phyloP scores from a whole-genome alignment of 2,888 invertebrate species.

The Heliconius cydno region DNA sequence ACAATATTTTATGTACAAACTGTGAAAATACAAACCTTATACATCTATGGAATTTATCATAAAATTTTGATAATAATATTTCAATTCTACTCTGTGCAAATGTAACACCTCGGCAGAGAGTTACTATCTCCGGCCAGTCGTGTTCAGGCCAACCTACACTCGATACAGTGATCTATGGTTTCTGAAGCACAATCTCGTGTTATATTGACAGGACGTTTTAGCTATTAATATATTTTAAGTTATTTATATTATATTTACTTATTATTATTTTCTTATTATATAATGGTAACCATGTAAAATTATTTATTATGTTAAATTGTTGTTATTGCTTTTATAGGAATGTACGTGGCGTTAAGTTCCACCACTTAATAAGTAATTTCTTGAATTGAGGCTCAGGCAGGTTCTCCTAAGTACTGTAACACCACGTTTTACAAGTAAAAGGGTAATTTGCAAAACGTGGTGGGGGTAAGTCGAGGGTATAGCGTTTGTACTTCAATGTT shows the following conservation, averaged over 20 bases:
- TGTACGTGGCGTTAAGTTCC: too few relatives aligned
- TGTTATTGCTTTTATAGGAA: too few relatives aligned
- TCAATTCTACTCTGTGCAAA: slow-evolving; percentile 38
- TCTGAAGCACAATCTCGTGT: slow-evolving; percentile 53
- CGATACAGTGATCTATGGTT: slow-evolving; percentile 78
- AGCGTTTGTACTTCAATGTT: too few relatives aligned
- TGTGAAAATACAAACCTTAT: background rate
- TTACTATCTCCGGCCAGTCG: slow-evolving; percentile 71
- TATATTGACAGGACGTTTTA: slow-evolving; percentile 49
- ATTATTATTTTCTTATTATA: too few relatives aligned
- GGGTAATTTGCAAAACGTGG: too few relatives aligned
- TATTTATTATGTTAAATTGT: background rate
- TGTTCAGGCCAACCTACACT: slow-evolving; percentile 78
- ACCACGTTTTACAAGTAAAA: too few relatives aligned
- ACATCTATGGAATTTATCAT: background rate
- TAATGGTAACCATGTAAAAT: too few relatives aligned
- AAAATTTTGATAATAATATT: background rate
- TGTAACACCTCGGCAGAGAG: slow-evolving; percentile 59
- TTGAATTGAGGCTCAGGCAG: too few relatives aligned
- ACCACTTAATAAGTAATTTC: too few relatives aligned
- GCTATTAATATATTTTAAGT: slow-evolving; percentile 37
- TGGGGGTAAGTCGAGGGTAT: background rate
- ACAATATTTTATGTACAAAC: too few relatives aligned
- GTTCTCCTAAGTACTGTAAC: too few relatives aligned
- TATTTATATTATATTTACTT: background rate